Conservation (phyloP, 2,113 vertebrate species). For the Mobula hypostoma region DNA sequence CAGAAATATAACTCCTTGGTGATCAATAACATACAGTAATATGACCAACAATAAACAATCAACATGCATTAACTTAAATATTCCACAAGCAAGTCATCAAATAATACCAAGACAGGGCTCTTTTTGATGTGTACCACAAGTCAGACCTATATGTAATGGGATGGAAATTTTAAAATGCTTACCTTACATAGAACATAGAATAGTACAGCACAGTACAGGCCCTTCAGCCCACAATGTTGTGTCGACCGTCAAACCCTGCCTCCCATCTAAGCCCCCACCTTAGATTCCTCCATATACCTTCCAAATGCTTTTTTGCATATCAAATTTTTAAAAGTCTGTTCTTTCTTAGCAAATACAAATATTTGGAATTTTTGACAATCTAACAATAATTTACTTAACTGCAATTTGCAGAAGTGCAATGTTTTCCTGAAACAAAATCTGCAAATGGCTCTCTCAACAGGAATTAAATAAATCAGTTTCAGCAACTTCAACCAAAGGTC, state of each 20-base stretch:
- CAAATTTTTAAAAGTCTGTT: not conserved
- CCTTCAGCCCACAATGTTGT: too few species aligned
- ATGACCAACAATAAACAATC: not conserved
- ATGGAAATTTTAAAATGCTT: not conserved
- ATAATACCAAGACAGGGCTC: not conserved
- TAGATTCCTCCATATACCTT: not conserved
- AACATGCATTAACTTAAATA: constrained; percentile 25
- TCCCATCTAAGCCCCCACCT: too few species aligned
- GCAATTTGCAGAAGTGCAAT: not conserved
- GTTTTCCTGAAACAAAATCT: not conserved
- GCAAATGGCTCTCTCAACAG: not conserved
- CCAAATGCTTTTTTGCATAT: not conserved
- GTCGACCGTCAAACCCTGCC: too few species aligned
- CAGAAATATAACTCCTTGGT: not conserved
- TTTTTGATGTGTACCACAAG: not conserved
- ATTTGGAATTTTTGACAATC: not conserved
- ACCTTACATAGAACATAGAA: too few species aligned
- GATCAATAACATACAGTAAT: constrained; percentile 1
- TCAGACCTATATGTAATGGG: not conserved
- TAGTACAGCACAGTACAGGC: too few species aligned
- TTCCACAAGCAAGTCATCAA: not conserved
- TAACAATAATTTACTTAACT: not conserved
- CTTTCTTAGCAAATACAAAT: not conserved
- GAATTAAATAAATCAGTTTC: not conserved
- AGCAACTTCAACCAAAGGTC: not conserved